These are phyloP conservation scores for Serranus cabrilla DNA, from an alignment of 2,797 vertebrate genomes.

Conservation along the genomic window DNA sequence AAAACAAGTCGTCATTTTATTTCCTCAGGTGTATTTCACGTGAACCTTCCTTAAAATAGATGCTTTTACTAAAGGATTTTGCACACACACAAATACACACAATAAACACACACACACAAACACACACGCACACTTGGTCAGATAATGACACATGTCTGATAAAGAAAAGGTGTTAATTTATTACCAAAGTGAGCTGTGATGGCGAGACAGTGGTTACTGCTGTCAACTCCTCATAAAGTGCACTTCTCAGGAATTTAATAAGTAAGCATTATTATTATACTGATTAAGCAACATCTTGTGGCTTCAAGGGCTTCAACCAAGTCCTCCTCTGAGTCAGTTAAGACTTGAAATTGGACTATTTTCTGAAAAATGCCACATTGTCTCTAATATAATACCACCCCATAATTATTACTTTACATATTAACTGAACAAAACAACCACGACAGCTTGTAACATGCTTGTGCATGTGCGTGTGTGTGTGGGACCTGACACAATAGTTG, in stretches of 20 bases:
- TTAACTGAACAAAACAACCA: not conserved
- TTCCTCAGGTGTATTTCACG: no score
- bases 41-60: no score
- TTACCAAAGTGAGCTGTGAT: not conserved
- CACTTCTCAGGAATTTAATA: not conserved
- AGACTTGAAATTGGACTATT: no score
- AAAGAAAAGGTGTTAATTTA: no score
- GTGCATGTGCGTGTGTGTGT: not conserved
- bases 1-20: no score
- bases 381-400: not conserved
- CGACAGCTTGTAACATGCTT: not conserved
- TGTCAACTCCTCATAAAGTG: not conserved
- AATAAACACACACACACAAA: no score
- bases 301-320: no score
- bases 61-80: no score
- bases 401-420: not conserved
- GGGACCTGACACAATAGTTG: not conserved
- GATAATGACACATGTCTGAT: no score
- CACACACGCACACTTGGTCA: no score
- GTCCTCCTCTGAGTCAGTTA: no score
- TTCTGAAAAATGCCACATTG: not conserved
- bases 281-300: not conserved
- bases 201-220: not conserved
- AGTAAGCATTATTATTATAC: not conserved
- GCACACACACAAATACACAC: conserved; percentile 3